These are phyloP conservation scores for Drosophila hawaiiensis DNA, from an alignment of 2,888 invertebrate species.

Conservation along the genomic window DNA sequence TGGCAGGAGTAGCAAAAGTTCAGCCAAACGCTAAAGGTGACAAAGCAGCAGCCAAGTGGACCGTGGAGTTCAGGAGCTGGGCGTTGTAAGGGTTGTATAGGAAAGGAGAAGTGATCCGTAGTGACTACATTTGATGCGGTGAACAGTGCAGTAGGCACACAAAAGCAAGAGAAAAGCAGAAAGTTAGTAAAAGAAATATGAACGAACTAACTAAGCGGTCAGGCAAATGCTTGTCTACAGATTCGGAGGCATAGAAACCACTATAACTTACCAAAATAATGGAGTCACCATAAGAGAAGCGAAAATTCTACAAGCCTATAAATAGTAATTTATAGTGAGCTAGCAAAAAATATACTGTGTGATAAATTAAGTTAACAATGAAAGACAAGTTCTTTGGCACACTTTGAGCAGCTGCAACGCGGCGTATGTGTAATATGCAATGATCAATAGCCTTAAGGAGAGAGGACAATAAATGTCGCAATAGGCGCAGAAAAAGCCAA, in stretches of 20 bases:
- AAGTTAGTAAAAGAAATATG: background rate
- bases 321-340: background rate
- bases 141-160: background rate
- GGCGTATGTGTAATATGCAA: constrained; percentile 12
- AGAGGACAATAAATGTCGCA: constrained; percentile 1
- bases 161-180: background rate
- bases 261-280: background rate
- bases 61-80: too few relatives aligned
- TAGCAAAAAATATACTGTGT: background rate
- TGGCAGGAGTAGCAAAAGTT: constrained; percentile 3
- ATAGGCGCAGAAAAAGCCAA: constrained; percentile 30
- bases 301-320: background rate
- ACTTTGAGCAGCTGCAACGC: background rate
- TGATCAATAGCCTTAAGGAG: background rate
- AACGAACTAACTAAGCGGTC: background rate
- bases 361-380: background rate
- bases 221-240: background rate
- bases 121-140: background rate
- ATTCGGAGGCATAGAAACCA: background rate
- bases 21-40: constrained; percentile 42
- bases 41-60: constrained; percentile 35
- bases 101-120: background rate
- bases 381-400: background rate
- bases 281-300: background rate
- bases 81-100: too few relatives aligned